Conservation (phyloP, 2,888 invertebrate genomes). For the Microdon myrmicae region DNA sequence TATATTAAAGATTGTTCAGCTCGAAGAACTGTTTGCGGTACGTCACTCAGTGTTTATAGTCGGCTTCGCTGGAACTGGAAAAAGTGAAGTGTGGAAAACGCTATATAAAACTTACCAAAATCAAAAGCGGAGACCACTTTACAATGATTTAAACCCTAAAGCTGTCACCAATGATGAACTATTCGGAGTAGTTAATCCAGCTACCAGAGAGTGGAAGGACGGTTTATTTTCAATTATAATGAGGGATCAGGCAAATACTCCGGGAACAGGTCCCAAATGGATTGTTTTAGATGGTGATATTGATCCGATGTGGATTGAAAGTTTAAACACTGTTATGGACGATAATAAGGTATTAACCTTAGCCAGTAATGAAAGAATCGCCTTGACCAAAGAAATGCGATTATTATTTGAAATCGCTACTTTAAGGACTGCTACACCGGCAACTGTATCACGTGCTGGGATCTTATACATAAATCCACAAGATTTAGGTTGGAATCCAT, state of each 20-base stretch:
- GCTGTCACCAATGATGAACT: constrained; percentile 95
- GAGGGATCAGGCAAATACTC: constrained; percentile 91
- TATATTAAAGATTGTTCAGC: constrained; percentile 86
- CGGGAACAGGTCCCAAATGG: constrained; percentile 90
- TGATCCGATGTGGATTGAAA: constrained; percentile 99
- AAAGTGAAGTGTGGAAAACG: constrained; percentile 93
- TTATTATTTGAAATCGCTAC: constrained; percentile 93
- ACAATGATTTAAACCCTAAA: constrained; percentile 93
- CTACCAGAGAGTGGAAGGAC: constrained; percentile 92
- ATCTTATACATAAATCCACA: constrained; percentile 94
- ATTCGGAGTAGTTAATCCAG: constrained; percentile 92
- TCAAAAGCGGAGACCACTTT: constrained; percentile 83
- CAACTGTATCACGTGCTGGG: constrained; percentile 94
- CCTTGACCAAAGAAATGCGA: constrained; percentile 87
- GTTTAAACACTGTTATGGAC: constrained; percentile 95
- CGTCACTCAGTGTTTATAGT: constrained; percentile 92
- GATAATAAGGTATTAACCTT: constrained; percentile 93
- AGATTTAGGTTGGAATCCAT: constrained; percentile 95
- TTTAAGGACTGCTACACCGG: constrained; percentile 91
- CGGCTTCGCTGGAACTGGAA: constrained; percentile 90
- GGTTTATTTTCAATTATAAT: constrained; percentile 93
- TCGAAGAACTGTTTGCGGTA: constrained; percentile 92
- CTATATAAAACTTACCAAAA: constrained; percentile 84
- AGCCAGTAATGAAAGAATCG: constrained; percentile 94
- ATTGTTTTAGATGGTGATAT: constrained; percentile 96